Evolutionary conservation across 1,140 invertebrate genomes (phyloP), one percentile per base, ranked within the genome.

Genomic region (Pinna nobilis): DNA sequence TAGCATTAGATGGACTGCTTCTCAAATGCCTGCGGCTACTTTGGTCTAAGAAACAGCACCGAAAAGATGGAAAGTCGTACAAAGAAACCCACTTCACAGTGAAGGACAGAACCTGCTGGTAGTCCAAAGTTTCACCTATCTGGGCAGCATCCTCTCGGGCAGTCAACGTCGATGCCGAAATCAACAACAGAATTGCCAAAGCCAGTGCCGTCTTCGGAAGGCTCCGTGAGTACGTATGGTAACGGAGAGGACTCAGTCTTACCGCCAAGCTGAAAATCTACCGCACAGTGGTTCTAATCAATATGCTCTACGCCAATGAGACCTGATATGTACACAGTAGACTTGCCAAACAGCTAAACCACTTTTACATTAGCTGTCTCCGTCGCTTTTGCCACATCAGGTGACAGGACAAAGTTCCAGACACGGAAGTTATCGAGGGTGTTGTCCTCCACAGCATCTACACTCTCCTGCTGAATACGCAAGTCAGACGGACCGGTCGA

Each of bases 1-100:
- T 76, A 9, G 57, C 67, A 61, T 67, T 51, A 37, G 60, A 76
- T n/a, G n/a, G n/a, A n/a, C n/a, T n/a, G n/a, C n/a, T n/a, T n/a
- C n/a, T n/a, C n/a, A n/a, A n/a, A n/a, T n/a, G n/a, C n/a, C n/a
- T n/a, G n/a, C n/a, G n/a, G n/a, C n/a, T n/a, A n/a, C n/a, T n/a
- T n/a, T n/a, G n/a, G n/a, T n/a, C n/a, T n/a, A n/a, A n/a, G n/a
- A n/a, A n/a, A n/a, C n/a, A n/a, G n/a, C n/a, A 60, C 55, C 65
- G 37, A 35, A 61, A 20, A 70, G 18, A 55, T 7, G 65, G 32
- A 9, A 18, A 25, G 6, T 33, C 44, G 9, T 25, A 30, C 67
- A 50, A n/a, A 57, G 55, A 70, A 59, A n/a, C 20, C 33, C n/a
- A 11, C 65, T 72, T 55, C 35, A 50, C 23, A 20, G 51, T 23